phyloP scores from a whole-genome alignment of 1,140 invertebrate species.

The Leguminivora glycinivorella region DNA sequence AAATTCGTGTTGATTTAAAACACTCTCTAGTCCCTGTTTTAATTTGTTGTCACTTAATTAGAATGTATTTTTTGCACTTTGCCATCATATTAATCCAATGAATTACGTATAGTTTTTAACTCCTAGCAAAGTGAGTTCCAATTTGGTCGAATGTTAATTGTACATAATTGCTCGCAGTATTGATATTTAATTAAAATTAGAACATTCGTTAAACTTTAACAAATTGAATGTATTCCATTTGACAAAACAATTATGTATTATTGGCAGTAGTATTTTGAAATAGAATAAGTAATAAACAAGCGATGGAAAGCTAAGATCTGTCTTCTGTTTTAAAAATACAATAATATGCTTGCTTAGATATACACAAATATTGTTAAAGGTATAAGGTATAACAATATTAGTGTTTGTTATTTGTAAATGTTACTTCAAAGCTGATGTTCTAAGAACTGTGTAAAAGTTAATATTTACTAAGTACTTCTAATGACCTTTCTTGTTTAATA shows the following conservation, averaged over 20 bases:
- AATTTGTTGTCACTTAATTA: too few relatives aligned
- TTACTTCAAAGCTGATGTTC: neutral
- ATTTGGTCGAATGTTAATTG: neutral
- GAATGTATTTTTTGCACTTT: too few relatives aligned
- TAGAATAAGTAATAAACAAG: neutral
- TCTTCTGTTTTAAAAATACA: neutral
- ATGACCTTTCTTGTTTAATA: neutral
- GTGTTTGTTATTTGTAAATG: neutral
- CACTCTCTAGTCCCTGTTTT: too few relatives aligned
- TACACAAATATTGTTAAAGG: neutral
- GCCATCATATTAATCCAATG: too few relatives aligned
- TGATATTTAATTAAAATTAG: neutral
- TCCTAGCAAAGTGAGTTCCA: too few relatives aligned
- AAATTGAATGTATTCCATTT: neutral
- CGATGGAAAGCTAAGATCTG: neutral
- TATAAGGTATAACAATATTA: neutral
- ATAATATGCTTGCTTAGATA: neutral
- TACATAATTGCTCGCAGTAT: neutral
- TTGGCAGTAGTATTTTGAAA: neutral
- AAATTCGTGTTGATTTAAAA: too few relatives aligned
- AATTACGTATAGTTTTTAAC: too few relatives aligned
- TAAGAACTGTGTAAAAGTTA: neutral
- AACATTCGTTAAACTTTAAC: too few relatives aligned
- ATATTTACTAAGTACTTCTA: slow-evolving; percentile 4
- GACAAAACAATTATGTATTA: neutral